Percentiles rank a stretch among this genome's conserved stretches.
Conservation (phyloP, 2,113 vertebrate species). For the Colinus virginianus region DNA sequence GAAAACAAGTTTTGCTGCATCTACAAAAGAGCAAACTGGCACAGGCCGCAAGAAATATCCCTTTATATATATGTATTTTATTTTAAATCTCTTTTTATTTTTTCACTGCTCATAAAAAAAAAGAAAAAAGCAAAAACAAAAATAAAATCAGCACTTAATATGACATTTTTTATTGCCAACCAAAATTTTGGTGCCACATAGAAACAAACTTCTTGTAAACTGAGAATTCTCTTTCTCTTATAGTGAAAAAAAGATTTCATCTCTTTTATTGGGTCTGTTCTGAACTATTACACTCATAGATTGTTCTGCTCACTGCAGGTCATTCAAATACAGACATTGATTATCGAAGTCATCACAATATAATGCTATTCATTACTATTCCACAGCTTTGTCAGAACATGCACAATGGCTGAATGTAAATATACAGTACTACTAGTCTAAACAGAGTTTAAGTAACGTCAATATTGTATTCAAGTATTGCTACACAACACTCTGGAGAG, state of each 20-base stretch:
- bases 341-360: not conserved
- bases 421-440: not conserved
- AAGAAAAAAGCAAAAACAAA: not conserved
- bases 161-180: not conserved
- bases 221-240: not conserved
- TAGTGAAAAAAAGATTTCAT: not conserved
- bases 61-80: too few species aligned
- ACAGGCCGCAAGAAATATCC: not conserved
- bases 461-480: not conserved
- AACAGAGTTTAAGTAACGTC: not conserved
- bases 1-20: not conserved
- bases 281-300: not conserved
- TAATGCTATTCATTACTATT: slow-evolving; percentile 5
- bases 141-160: fast-evolving
- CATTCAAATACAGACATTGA: not conserved
- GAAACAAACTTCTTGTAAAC: not conserved
- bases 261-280: not conserved
- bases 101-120: not conserved
- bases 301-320: not conserved
- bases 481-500: not conserved
- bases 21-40: not conserved
- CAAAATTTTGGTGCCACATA: not conserved
- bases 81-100: not conserved
- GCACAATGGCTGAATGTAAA: slow-evolving; percentile 6
- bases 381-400: not conserved